These are phyloP conservation scores for Sphenodon punctatus DNA, from an alignment of 2,797 vertebrate species.

Conservation along the genomic window DNA sequence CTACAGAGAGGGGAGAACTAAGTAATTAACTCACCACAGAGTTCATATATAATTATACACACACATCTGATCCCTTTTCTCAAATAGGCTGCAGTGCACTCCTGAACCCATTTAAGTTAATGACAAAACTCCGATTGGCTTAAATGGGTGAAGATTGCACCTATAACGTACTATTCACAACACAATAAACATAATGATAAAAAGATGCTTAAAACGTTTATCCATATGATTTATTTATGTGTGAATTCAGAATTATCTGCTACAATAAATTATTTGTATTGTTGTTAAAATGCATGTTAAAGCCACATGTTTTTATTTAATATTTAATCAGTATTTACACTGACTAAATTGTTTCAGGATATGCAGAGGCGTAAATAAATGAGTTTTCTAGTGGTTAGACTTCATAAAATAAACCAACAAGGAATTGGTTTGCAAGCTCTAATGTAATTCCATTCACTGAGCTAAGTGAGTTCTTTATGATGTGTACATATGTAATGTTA, in stretches of 20 bases:
- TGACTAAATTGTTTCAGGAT: not conserved
- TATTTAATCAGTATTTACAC: not conserved
- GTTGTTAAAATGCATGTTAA: not conserved
- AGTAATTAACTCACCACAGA: too few species aligned
- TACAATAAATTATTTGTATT: not conserved
- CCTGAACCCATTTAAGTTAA: too few species aligned
- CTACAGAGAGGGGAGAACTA: too few species aligned
- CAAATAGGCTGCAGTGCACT: too few species aligned
- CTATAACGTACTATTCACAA: not conserved
- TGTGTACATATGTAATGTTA: not conserved
- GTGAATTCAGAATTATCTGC: not conserved
- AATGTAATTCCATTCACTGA: not conserved
- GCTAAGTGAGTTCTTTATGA: not conserved
- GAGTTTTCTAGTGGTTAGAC: not conserved
- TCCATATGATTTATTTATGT: not conserved
- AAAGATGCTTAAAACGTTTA: not conserved
- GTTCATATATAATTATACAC: too few species aligned
- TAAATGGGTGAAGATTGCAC: too few species aligned
- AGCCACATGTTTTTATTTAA: not conserved
- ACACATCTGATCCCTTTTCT: too few species aligned
- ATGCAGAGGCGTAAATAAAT: not conserved
- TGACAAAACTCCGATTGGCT: too few species aligned
- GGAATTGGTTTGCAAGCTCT: not conserved
- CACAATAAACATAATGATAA: not conserved
- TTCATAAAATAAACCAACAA: not conserved